These are phyloP conservation scores for Hylaea fasciaria DNA, from an alignment of 2,888 invertebrate genomes.

Conservation along the genomic window DNA sequence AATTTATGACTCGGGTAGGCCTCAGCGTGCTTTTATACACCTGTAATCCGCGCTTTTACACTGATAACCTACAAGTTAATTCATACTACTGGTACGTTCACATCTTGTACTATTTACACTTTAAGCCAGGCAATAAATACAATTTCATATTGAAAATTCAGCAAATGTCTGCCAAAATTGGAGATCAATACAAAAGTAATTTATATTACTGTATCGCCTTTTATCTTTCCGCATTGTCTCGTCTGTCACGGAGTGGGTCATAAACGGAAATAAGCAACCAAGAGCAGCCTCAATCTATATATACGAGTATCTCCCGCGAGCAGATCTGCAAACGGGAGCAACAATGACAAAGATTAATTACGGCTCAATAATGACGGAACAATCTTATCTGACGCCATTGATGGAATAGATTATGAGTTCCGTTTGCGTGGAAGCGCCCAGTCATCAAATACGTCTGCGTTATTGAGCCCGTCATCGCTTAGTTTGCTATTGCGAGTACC, in stretches of 20 bases:
- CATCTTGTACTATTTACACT: too few relatives aligned
- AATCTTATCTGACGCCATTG: conserved; percentile 68
- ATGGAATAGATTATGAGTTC: conserved; percentile 64
- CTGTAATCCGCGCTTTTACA: too few relatives aligned
- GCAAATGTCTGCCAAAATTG: conserved; percentile 21
- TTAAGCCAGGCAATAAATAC: neutral
- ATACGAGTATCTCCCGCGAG: conserved; percentile 53
- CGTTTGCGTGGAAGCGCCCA: conserved; percentile 53
- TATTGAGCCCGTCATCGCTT: conserved; percentile 45
- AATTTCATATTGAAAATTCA: conserved; percentile 9
- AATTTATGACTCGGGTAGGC: too few relatives aligned
- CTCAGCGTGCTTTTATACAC: too few relatives aligned
- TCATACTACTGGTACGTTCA: too few relatives aligned
- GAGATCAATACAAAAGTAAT: conserved; percentile 37
- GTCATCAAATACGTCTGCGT: conserved; percentile 51
- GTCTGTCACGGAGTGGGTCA: conserved; percentile 40
- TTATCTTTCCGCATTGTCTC: conserved; percentile 40
- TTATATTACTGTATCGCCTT: conserved; percentile 36
- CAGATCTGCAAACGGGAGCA: conserved; percentile 67
- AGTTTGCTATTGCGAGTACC: conserved; percentile 38
- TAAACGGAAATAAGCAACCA: conserved; percentile 51
- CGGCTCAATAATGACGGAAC: conserved; percentile 70
- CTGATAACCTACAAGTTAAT: too few relatives aligned
- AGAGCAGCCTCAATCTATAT: conserved; percentile 45
- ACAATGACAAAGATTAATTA: conserved; percentile 78